Evolutionary conservation across 1,140 invertebrate genomes (phyloP), one percentile per base, ranked within the genome.

Genomic region (Maniola jurtina): DNA sequence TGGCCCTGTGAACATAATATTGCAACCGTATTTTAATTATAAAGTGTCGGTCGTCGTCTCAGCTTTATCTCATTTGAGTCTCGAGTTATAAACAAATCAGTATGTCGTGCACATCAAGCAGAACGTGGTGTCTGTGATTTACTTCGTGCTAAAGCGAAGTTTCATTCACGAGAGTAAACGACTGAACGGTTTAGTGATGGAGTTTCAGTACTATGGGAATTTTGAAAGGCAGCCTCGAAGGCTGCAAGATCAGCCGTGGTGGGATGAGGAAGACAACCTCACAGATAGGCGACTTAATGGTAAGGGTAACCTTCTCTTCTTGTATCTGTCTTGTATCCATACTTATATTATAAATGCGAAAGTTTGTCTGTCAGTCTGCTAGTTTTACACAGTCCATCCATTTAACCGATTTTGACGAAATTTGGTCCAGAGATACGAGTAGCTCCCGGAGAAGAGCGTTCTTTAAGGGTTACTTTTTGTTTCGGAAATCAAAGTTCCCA

Each of bases 251-350:
- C 80, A 85, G 33, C 88, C 88, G 2, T 84, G 83, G 80, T 90
- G 88, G 88, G 88, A 90, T 33, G 88, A 90, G 70, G 88, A 90
- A 58, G 88, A 90, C 66, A 90, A 79, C 7, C 80, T 90, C 7
- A 81, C 84, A 15, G 86, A 90, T 70, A 80, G 88, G 65, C 82
- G 78, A 42, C 72, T 85, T 9, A 80, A 89, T 71, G 86, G 87
- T 88, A 81, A 85, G 80, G 59, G 16, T 42, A 36, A 56, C 50
- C 36, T 57, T 14, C 61, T 10, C 11, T 48, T 11, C 10, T 7
- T 54, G 13, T 62, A 6, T 2, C 1, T 52, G n/a, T 48, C 14
- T 47, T 11, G 6, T 13, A 14, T 25, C 25, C 25, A 25, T 25
- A 25, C 25, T 25, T 2, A 25, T 25, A 25, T 25, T 25, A 25